phyloP scores from a whole-genome alignment of 1,140 invertebrate species.

The Coboldia fuscipes region DNA sequence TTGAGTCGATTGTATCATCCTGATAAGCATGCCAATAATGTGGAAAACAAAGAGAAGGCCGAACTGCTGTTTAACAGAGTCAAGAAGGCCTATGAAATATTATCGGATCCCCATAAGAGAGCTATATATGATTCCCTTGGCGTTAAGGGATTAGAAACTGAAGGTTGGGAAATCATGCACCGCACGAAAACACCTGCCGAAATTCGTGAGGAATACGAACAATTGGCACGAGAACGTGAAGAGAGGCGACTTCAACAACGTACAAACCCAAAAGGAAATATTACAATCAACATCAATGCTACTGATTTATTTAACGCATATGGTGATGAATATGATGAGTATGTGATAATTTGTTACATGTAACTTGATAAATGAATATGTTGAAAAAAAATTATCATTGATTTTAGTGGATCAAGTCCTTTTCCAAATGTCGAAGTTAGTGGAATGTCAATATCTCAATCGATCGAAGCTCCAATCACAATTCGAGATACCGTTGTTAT shows the following conservation, averaged over 20 bases:
- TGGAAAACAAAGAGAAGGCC: constrained; percentile 61
- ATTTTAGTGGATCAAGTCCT: constrained; percentile 26
- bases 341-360: too few species aligned
- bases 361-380: too few species aligned
- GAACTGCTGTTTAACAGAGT: constrained; percentile 80
- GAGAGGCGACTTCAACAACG: constrained; percentile 63
- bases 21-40: constrained; percentile 77
- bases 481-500: constrained; percentile 59
- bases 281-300: constrained; percentile 77
- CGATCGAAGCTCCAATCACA: constrained; percentile 81
- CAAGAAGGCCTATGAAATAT: constrained; percentile 70
- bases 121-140: constrained; percentile 29
- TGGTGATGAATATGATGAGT: constrained; percentile 44
- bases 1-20: constrained; percentile 85
- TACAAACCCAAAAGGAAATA: constrained; percentile 74
- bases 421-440: constrained; percentile 70
- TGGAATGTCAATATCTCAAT: constrained; percentile 77
- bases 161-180: constrained; percentile 82
- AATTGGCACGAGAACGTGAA: constrained; percentile 41
- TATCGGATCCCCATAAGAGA: constrained; percentile 25
- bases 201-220: constrained; percentile 86
- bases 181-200: constrained; percentile 76
- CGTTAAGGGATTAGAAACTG: constrained; percentile 57
- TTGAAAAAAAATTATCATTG: too few species aligned
- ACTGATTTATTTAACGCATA: constrained; percentile 78